Percentiles rank a stretch among this genome's conserved stretches.
phyloP scores from a whole-genome alignment of 2,888 invertebrate genomes.

The Thereva unica region DNA sequence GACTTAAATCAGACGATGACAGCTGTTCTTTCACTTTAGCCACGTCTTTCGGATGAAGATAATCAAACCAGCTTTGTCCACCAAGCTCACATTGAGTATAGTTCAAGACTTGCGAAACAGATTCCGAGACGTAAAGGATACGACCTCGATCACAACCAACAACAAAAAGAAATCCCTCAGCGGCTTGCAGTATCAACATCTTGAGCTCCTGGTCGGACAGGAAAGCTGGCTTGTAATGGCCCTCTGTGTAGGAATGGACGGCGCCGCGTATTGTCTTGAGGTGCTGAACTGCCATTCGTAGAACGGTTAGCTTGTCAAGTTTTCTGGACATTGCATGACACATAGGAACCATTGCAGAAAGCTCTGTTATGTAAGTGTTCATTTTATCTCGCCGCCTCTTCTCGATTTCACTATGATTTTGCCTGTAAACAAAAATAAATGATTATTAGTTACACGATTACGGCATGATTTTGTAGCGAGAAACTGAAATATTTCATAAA shows the following conservation, averaged over 20 bases:
- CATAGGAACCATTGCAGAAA: slow-evolving; percentile 90
- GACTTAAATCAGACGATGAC: slow-evolving; percentile 85
- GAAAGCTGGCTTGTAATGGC: slow-evolving; percentile 79
- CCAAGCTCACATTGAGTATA: slow-evolving; percentile 84
- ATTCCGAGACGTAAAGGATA: slow-evolving; percentile 87
- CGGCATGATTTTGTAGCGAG: not conserved
- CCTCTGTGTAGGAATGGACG: slow-evolving; percentile 73
- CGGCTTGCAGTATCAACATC: slow-evolving; percentile 80
- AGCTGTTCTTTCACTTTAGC: slow-evolving; percentile 94
- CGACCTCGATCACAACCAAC: slow-evolving; percentile 91
- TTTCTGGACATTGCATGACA: slow-evolving; percentile 92
- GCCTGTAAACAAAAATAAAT: slow-evolving; percentile 63
- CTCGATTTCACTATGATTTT: slow-evolving; percentile 96
- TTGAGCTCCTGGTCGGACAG: slow-evolving; percentile 86
- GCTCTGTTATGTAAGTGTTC: slow-evolving; percentile 91
- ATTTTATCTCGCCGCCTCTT: slow-evolving; percentile 93
- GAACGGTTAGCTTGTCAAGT: slow-evolving; percentile 86
- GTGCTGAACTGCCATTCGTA: slow-evolving; percentile 93
- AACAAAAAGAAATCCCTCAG: slow-evolving; percentile 89
- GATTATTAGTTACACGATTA: not conserved
- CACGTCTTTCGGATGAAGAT: slow-evolving; percentile 92
- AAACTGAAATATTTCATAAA: no score
- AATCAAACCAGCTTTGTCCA: slow-evolving; percentile 93
- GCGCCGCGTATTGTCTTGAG: slow-evolving; percentile 77
- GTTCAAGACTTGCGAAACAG: slow-evolving; percentile 79